Evolutionary conservation across 37 sponge, comb jelly and placozoan species (phyloP).

Genomic region (Cladorhizidae sp.): DNA sequence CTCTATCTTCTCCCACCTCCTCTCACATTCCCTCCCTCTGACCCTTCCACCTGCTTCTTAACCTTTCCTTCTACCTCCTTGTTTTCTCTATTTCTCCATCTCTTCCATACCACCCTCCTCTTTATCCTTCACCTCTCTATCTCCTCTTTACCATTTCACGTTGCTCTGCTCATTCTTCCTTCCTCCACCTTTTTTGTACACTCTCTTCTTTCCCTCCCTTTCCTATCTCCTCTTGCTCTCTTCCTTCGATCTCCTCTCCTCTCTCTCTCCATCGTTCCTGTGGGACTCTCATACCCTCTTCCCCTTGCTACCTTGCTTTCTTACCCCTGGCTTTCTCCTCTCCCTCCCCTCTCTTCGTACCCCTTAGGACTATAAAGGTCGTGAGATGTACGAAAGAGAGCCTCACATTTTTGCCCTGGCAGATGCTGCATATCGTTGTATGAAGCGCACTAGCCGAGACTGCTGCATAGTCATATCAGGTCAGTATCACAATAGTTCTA

Average conservation of each 20-base stretch:
- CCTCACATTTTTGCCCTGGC: slow-evolving; percentile 86
- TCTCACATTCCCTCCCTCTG: too few species aligned
- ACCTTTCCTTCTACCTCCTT: too few species aligned
- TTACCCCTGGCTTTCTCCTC: slow-evolving; percentile 24
- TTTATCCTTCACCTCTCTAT: too few species aligned
- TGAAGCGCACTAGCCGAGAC: slow-evolving; percentile 69
- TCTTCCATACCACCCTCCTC: too few species aligned
- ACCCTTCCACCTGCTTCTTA: too few species aligned
- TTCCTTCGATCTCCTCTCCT: not conserved
- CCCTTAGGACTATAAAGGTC: slow-evolving; percentile 68
- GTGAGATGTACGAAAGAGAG: slow-evolving; percentile 82
- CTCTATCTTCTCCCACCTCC: too few species aligned
- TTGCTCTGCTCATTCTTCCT: not conserved
- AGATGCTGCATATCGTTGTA: slow-evolving; percentile 78
- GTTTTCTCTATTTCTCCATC: too few species aligned
- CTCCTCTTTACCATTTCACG: not conserved
- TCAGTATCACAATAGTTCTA: slow-evolving; percentile 1
- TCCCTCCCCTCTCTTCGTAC: slow-evolving; percentile 35
- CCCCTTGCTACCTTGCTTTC: slow-evolving; percentile 19
- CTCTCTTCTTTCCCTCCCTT: not conserved
- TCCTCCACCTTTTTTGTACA: not conserved
- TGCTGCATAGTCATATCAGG: slow-evolving; percentile 90
- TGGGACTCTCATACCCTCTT: slow-evolving; percentile 12
- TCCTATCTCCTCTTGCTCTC: not conserved
- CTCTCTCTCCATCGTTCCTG: slow-evolving; percentile 2